A percentile compares a stretch with the other conserved stretches of the same genome.
Conservation (phyloP, 2,797 vertebrate species). For the Peromyscus attwateri region DNA sequence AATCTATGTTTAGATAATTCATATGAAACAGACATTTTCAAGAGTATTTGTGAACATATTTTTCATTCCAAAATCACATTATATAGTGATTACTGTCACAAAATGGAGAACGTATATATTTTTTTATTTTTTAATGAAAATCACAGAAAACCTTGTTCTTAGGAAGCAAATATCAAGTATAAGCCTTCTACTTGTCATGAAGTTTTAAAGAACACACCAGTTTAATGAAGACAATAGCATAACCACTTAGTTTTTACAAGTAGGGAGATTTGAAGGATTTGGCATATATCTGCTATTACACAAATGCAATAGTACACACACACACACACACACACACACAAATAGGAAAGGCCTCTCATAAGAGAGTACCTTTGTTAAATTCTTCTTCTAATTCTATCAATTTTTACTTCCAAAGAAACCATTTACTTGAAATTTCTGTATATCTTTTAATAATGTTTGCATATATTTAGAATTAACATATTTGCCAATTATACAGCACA, state of each 20-base stretch:
- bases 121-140: constrained; percentile 17
- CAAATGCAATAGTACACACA: neutral
- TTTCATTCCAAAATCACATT: constrained; percentile 38
- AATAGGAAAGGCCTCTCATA: neutral
- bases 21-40: neutral
- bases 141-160: neutral
- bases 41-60: neutral
- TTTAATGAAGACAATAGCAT: neutral
- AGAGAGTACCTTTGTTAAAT: neutral
- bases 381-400: neutral
- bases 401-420: neutral
- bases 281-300: neutral
- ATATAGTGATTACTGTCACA: constrained; percentile 42
- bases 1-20: constrained; percentile 3
- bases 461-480: constrained; percentile 3
- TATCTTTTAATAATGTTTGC: neutral
- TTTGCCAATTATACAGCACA: neutral
- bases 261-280: neutral
- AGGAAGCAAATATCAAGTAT: neutral
- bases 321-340: neutral
- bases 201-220: neutral
- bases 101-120: neutral
- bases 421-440: neutral
- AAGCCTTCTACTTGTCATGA: neutral
- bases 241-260: neutral